Conservation (phyloP, 2,888 invertebrate genomes). For the Pimpla rufipes region DNA sequence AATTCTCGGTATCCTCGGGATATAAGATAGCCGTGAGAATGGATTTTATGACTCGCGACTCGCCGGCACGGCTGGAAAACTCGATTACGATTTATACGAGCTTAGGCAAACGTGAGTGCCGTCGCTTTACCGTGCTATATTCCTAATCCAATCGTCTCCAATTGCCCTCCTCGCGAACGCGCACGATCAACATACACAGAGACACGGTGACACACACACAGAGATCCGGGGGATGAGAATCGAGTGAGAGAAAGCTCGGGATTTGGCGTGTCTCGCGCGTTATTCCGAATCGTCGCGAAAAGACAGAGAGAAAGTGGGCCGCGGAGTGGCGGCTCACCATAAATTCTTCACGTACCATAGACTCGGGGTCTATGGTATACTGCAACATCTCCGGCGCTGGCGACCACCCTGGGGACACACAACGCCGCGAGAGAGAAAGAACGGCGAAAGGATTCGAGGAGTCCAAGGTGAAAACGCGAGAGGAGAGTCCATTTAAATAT, state of each 20-base stretch:
- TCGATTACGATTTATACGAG: conserved; percentile 60
- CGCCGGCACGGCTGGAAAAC: conserved; percentile 39
- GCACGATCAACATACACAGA: conserved; percentile 24
- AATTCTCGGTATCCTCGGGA: conserved; percentile 5
- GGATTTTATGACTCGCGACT: conserved; percentile 53
- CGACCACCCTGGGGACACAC: conserved; percentile 40
- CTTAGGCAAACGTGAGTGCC: conserved; percentile 42
- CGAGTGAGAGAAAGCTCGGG: conserved; percentile 25
- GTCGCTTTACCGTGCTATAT: conserved; percentile 28
- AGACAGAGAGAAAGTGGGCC: conserved; percentile 16
- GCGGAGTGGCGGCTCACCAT: conserved; percentile 28
- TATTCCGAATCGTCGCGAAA: conserved; percentile 11
- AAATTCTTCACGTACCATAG: conserved; percentile 50
- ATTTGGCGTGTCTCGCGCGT: conserved; percentile 38
- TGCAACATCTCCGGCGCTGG: conserved; percentile 7
- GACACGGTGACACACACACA: background rate
- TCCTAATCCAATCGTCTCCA: conserved; percentile 56
- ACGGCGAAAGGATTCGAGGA: conserved; percentile 4
- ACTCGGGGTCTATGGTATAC: conserved; percentile 22
- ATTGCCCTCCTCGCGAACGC: conserved; percentile 45
- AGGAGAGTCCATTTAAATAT: conserved; percentile 75
- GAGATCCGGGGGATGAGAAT: background rate
- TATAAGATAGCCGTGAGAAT: conserved; percentile 37
- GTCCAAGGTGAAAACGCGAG: conserved; percentile 25
- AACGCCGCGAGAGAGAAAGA: conserved; percentile 33